These are phyloP conservation scores for Spodoptera litura DNA, from an alignment of 1,140 invertebrate genomes.

Conservation along the genomic window DNA sequence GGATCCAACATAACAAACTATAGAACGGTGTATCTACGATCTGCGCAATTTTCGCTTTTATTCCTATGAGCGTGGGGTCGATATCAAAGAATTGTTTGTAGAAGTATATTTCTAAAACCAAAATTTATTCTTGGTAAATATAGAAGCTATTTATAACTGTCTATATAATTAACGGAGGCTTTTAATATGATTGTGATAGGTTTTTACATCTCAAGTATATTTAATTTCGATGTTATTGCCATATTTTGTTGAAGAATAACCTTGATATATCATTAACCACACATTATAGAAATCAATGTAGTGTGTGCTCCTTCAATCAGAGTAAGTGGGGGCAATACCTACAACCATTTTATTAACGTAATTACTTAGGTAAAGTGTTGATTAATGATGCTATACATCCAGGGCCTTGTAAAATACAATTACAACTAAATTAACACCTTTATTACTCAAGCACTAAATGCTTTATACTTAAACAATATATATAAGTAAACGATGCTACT, in stretches of 20 bases:
- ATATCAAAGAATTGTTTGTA: neutral
- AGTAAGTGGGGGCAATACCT: neutral
- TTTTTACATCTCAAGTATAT: neutral
- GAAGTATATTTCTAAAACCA: conserved; percentile 8
- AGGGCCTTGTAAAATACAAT: neutral
- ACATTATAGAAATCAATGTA: neutral
- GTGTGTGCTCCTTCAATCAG: neutral
- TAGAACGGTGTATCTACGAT: conserved; percentile 28
- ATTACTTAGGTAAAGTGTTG: neutral
- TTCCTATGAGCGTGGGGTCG: conserved; percentile 6
- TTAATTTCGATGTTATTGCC: neutral
- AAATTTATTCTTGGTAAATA: conserved; percentile 35
- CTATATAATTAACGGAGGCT: neutral
- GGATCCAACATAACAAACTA: conserved; percentile 56
- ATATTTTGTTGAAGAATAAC: neutral
- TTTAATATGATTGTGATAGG: neutral
- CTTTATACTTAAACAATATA: too few relatives aligned
- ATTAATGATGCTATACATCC: neutral
- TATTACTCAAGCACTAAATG: neutral
- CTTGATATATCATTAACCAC: neutral
- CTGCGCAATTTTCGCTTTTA: conserved; percentile 34
- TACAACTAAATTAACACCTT: neutral
- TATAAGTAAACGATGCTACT: too few relatives aligned
- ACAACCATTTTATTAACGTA: conserved; percentile 2
- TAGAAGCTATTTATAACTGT: conserved; percentile 11